Conservation (phyloP, 2,888 invertebrate genomes). For the Pristionchus maxplancki region DNA sequence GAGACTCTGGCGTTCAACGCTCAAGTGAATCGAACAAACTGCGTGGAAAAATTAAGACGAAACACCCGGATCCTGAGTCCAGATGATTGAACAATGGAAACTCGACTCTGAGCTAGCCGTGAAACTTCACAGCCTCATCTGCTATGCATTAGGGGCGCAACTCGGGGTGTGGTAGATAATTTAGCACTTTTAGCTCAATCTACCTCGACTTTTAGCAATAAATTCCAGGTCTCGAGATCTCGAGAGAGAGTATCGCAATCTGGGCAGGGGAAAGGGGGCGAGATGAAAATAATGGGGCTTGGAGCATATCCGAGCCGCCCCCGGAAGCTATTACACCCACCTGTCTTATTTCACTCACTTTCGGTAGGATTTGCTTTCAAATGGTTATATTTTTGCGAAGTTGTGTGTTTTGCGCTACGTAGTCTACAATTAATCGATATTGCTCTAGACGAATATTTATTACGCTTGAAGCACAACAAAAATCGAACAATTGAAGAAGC, state of each 20-base stretch:
- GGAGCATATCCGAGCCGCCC: not conserved
- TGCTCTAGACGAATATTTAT: too few species aligned
- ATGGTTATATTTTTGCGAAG: too few species aligned
- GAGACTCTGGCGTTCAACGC: not conserved
- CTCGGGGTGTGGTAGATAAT: not conserved
- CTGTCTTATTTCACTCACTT: not conserved
- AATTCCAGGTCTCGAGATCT: too few species aligned
- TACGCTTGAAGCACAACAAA: not conserved
- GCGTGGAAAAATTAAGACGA: not conserved
- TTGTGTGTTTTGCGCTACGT: too few species aligned
- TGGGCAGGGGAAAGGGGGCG: not conserved
- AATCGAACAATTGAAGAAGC: not conserved
- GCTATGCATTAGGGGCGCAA: constrained; percentile 1
- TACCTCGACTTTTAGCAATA: not conserved
- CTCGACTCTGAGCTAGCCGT: not conserved
- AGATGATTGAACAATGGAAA: not conserved
- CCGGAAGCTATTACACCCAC: not conserved
- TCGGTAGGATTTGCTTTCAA: not conserved
- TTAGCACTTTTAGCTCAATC: not conserved
- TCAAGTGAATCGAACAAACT: too few species aligned
- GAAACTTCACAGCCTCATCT: not conserved
- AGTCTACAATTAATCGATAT: too few species aligned
- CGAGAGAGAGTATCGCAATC: constrained; percentile 17
- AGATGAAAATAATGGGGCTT: constrained; percentile 14
- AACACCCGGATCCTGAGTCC: too few species aligned